Conservation (phyloP, 2,113 vertebrate genomes). For the Serilophus lunatus region DNA sequence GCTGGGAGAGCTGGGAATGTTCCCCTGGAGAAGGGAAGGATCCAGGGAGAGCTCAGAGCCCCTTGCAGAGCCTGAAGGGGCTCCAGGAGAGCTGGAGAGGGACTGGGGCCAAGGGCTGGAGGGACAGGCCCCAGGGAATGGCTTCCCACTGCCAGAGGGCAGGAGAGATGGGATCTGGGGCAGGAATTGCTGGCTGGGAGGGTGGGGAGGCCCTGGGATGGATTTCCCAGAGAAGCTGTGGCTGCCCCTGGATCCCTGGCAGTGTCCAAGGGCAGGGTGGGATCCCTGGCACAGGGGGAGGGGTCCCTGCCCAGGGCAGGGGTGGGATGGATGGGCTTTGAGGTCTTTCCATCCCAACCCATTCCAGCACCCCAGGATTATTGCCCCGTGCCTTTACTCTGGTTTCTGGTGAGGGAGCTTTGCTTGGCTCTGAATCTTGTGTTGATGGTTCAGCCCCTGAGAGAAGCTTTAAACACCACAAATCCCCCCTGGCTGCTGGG, state of each 20-base stretch:
- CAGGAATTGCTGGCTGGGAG: too few relatives aligned
- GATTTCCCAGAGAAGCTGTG: too few relatives aligned
- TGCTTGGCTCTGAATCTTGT: background rate
- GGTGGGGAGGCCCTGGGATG: too few relatives aligned
- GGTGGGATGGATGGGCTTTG: background rate
- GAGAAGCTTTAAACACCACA: background rate
- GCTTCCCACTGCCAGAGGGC: too few relatives aligned
- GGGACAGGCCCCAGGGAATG: too few relatives aligned
- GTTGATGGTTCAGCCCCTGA: background rate
- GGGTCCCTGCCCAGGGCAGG: background rate
- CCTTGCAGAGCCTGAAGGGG: background rate
- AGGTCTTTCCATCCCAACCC: background rate
- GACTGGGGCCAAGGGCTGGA: too few relatives aligned
- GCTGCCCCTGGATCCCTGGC: background rate
- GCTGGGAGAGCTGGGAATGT: background rate
- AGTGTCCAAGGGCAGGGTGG: background rate
- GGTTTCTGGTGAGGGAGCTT: background rate
- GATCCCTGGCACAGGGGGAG: background rate
- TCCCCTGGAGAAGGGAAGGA: rapidly evolving
- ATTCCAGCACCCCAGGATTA: background rate
- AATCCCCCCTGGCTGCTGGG: background rate
- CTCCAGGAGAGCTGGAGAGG: background rate
- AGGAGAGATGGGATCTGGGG: too few relatives aligned
- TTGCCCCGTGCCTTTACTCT: background rate
- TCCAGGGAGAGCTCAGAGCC: background rate